Evolutionary conservation across 2,797 vertebrate species (phyloP).

Genomic region (Amblyraja radiata): DNA sequence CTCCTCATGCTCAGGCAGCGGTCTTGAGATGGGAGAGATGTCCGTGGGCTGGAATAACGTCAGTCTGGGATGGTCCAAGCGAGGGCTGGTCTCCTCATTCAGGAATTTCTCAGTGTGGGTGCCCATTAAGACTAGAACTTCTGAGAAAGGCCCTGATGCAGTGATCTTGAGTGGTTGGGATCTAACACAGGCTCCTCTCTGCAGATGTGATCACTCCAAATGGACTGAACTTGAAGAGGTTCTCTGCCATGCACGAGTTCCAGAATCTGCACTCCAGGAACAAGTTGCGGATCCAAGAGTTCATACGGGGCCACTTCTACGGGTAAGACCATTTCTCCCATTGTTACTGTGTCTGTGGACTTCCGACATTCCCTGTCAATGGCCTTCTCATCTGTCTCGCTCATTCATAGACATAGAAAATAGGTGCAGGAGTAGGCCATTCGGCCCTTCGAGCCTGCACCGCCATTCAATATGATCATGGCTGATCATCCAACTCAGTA

Average conservation of each 20-base stretch:
- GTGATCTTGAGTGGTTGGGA: not conserved
- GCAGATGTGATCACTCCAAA: slow-evolving; percentile 84
- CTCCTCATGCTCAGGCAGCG: no score
- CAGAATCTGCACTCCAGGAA: slow-evolving; percentile 90
- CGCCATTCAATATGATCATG: no score
- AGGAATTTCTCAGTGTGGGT: not conserved
- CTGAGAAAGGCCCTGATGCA: no score
- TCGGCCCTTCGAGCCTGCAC: no score
- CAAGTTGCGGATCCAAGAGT: slow-evolving; percentile 88
- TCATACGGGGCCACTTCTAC: slow-evolving; percentile 86
- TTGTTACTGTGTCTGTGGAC: not conserved
- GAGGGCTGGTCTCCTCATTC: not conserved
- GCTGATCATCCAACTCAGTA: no score
- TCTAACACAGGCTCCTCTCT: not conserved
- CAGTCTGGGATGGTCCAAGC: not conserved
- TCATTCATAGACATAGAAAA: no score
- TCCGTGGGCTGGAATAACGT: not conserved
- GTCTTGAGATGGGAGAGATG: not conserved
- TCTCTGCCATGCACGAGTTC: slow-evolving; percentile 90
- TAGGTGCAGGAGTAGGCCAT: no score
- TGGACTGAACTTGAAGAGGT: slow-evolving; percentile 86
- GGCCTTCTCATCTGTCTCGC: no score
- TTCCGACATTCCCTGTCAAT: no score
- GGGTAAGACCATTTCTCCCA: slow-evolving; percentile 56
- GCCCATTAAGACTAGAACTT: not conserved